A percentile compares a stretch with the other conserved stretches of the same genome.
phyloP scores from a whole-genome alignment of 2,113 vertebrate species.

The Sylvia atricapilla region DNA sequence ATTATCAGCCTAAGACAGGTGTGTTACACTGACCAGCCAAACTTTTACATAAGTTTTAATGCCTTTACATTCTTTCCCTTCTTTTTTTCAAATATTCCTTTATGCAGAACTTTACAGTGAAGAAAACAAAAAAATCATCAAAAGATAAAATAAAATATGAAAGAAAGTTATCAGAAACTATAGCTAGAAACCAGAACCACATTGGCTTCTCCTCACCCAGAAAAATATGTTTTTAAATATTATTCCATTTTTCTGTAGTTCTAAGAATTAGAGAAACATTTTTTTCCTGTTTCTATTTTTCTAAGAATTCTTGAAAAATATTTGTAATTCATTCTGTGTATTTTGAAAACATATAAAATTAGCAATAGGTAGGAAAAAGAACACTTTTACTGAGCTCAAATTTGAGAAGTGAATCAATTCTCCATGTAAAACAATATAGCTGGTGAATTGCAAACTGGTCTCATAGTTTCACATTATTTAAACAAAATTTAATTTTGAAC shows the following conservation, averaged over 20 bases:
- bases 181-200: accelerated
- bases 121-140: not conserved
- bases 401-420: not conserved
- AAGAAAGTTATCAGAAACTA: not conserved
- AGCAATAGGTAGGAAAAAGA: not conserved
- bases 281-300: not conserved
- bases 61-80: not conserved
- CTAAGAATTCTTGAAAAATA: not conserved
- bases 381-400: not conserved
- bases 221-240: not conserved
- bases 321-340: not conserved
- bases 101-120: not conserved
- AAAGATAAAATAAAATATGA: not conserved
- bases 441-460: not conserved
- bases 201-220: accelerated
- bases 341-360: not conserved
- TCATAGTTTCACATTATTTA: not conserved
- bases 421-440: not conserved
- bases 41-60: not conserved
- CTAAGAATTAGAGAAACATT: not conserved
- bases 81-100: not conserved
- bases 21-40: not conserved
- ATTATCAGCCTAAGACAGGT: too few relatives aligned
- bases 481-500: not conserved
- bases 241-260: not conserved